Evolutionary conservation across 1,140 invertebrate species (phyloP).

Genomic region (Sitophilus oryzae): DNA sequence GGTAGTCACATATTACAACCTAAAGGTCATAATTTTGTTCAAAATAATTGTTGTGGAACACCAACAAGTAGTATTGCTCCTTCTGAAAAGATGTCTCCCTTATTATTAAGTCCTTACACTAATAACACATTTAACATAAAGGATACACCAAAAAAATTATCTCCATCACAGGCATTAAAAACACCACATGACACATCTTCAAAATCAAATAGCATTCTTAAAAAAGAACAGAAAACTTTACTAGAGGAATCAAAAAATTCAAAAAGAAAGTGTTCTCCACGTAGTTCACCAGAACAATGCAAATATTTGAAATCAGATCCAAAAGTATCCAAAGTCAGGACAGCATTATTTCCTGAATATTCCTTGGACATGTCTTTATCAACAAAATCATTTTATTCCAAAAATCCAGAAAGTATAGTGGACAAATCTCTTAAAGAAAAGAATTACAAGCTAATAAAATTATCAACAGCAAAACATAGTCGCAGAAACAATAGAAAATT

Average conservation of each 20-base stretch:
- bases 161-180: constrained; percentile 48
- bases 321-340: constrained; percentile 38
- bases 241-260: constrained; percentile 23
- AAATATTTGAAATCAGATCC: constrained; percentile 33
- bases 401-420: constrained; percentile 30
- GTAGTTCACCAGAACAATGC: constrained; percentile 17
- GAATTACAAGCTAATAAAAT: constrained; percentile 14
- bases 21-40: constrained; percentile 22
- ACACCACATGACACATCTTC: constrained; percentile 47
- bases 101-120: constrained; percentile 18
- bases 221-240: constrained; percentile 35
- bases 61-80: constrained; percentile 12
- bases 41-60: constrained; percentile 12
- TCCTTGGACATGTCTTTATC: constrained; percentile 42
- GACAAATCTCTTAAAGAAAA: constrained; percentile 25
- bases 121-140: constrained; percentile 5
- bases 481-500: constrained; percentile 21
- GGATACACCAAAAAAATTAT: constrained; percentile 33
- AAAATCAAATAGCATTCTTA: constrained; percentile 28
- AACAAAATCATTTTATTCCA: constrained; percentile 51
- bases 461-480: neutral
- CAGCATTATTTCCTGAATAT: constrained; percentile 34
- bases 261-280: constrained; percentile 20
- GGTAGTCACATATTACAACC: constrained; percentile 14
- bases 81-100: constrained; percentile 23